A percentile compares a stretch with the other conserved stretches of the same genome.
Evolutionary conservation across 2,113 vertebrate genomes (phyloP).

Genomic region (Corythaeola cristata): DNA sequence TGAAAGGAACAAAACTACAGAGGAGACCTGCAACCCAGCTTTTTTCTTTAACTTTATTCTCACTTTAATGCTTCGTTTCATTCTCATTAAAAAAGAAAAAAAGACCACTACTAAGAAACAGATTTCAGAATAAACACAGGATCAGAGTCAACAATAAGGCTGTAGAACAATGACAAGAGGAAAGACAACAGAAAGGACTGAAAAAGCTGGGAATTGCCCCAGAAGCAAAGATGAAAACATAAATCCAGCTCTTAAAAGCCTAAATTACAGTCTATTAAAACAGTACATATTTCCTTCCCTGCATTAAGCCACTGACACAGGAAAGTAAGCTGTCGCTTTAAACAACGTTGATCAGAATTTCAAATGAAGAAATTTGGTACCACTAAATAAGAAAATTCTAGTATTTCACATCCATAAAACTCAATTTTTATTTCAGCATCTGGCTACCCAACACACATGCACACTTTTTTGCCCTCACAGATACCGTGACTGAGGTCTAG

Average conservation of each 20-base stretch:
- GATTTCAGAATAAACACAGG: background rate
- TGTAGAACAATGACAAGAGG: background rate
- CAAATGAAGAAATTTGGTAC: background rate
- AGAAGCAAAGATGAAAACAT: background rate
- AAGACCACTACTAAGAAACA: background rate
- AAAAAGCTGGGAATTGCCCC: background rate
- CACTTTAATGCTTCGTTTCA: background rate
- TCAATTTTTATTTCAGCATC: background rate
- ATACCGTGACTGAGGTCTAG: background rate
- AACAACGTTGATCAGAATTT: background rate
- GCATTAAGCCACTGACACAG: background rate
- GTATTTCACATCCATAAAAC: background rate
- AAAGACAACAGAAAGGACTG: background rate
- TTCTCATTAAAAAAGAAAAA: background rate
- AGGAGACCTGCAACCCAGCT: background rate
- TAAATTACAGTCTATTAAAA: background rate
- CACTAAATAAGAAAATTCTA: background rate
- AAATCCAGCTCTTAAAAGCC: background rate
- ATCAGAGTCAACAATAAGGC: background rate
- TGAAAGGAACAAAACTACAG: background rate
- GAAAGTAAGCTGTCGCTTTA: background rate
- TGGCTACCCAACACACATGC: background rate
- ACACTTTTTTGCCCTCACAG: background rate
- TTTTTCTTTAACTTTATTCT: background rate
- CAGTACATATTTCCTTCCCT: background rate